Conservation (phyloP, 2,797 vertebrate species). For the Menidia menidia region DNA sequence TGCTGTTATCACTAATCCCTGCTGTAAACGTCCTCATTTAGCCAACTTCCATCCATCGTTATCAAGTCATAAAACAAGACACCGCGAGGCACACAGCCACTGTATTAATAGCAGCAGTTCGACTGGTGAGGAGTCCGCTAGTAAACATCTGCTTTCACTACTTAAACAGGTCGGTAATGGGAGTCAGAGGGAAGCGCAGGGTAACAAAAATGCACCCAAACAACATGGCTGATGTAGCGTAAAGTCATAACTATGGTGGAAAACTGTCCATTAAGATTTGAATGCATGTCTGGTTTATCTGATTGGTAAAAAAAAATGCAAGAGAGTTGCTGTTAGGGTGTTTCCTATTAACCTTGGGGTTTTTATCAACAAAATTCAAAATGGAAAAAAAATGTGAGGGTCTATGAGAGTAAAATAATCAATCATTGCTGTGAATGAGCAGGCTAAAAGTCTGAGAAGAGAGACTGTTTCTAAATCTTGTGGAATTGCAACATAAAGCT, state of each 20-base stretch:
- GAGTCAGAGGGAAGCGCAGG: constrained; percentile 46
- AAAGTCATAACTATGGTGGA: constrained; percentile 39
- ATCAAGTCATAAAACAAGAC: constrained; percentile 68
- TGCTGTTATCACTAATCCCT: constrained; percentile 55
- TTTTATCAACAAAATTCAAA: neutral
- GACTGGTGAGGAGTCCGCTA: constrained; percentile 30
- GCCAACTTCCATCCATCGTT: constrained; percentile 60
- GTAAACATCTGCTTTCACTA: constrained; percentile 66
- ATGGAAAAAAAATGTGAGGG: neutral
- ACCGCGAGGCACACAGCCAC: neutral
- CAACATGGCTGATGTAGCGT: constrained; percentile 32
- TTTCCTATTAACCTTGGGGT: neutral
- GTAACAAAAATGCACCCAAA: constrained; percentile 50
- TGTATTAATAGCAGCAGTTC: constrained; percentile 51
- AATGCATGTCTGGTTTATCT: constrained; percentile 34
- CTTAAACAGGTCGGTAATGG: constrained; percentile 54
- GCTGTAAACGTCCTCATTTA: constrained; percentile 65
- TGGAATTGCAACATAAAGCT: neutral
- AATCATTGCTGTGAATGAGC: neutral
- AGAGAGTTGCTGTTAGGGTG: neutral
- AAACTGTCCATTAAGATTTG: constrained; percentile 42
- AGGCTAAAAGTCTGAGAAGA: neutral
- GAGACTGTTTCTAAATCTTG: neutral
- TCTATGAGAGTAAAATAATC: too few relatives aligned
- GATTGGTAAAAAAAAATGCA: constrained; percentile 14